Conservation (phyloP, 1,140 invertebrate species). For the Leptinotarsa defecta region DNA sequence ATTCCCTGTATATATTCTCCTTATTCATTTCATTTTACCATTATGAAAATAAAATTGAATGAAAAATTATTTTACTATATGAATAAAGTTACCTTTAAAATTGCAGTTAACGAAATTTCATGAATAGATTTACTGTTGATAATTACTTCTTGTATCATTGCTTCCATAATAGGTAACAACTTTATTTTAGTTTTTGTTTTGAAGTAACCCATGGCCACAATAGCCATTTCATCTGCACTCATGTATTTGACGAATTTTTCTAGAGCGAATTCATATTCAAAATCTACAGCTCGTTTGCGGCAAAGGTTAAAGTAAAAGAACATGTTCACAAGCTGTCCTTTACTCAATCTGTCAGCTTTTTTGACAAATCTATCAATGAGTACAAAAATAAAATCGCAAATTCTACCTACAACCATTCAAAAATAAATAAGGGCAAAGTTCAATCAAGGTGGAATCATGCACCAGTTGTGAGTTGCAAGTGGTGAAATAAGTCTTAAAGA, state of each 20-base stretch:
- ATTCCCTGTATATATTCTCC: no score
- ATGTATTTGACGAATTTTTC: slow-evolving; percentile 57
- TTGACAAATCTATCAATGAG: slow-evolving; percentile 57
- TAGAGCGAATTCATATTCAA: slow-evolving; percentile 61
- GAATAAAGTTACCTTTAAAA: slow-evolving; percentile 60
- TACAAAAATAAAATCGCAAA: slow-evolving; percentile 56
- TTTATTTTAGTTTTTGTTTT: slow-evolving; percentile 63
- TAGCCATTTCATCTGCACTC: slow-evolving; percentile 60
- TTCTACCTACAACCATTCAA: slow-evolving; percentile 35
- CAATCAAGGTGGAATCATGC: background rate
- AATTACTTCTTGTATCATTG: slow-evolving; percentile 56
- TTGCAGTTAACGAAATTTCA: slow-evolving; percentile 58
- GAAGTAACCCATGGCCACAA: slow-evolving; percentile 66
- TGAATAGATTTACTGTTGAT: slow-evolving; percentile 55
- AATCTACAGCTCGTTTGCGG: slow-evolving; percentile 56
- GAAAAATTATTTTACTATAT: background rate
- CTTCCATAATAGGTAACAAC: slow-evolving; percentile 53
- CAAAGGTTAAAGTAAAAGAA: slow-evolving; percentile 62
- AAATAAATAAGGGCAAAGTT: background rate
- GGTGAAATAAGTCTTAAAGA: no score
- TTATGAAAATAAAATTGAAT: no score
- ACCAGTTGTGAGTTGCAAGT: no score
- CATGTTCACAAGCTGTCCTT: slow-evolving; percentile 61
- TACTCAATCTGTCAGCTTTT: slow-evolving; percentile 56
- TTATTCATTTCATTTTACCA: no score